phyloP scores from a whole-genome alignment of 2,888 invertebrate species.

The Globia sparganii region DNA sequence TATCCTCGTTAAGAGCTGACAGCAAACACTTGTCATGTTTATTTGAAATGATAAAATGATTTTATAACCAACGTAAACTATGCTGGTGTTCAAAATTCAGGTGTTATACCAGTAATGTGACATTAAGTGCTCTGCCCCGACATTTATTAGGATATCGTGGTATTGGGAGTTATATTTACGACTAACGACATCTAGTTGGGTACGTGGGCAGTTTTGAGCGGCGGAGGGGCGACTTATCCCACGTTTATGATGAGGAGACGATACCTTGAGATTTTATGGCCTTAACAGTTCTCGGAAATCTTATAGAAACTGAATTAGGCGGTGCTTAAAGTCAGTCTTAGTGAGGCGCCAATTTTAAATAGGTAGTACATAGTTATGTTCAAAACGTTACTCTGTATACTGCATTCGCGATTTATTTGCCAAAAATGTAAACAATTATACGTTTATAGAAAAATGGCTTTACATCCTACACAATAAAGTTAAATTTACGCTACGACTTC shows the following conservation, averaged over 20 bases:
- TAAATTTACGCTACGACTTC: too few species aligned
- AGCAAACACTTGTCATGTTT: constrained; percentile 66
- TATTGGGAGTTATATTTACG: constrained; percentile 52
- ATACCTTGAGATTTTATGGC: constrained; percentile 35
- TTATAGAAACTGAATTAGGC: constrained; percentile 25
- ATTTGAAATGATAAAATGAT: constrained; percentile 53
- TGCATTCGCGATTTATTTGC: too few species aligned
- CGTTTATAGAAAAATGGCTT: too few species aligned
- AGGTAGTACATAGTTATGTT: not conserved
- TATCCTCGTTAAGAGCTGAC: constrained; percentile 73
- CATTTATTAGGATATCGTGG: constrained; percentile 53
- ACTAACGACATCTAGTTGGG: constrained; percentile 62
- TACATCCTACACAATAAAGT: too few species aligned
- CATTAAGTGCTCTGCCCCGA: constrained; percentile 45
- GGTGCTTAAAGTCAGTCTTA: constrained; percentile 1
- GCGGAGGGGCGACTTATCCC: constrained; percentile 38
- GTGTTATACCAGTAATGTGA: constrained; percentile 42
- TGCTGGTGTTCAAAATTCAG: constrained; percentile 38
- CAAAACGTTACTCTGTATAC: not conserved
- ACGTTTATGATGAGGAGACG: constrained; percentile 49
- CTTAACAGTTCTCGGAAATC: constrained; percentile 35
- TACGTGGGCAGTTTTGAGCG: constrained; percentile 31
- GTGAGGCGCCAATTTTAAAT: not conserved
- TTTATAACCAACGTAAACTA: constrained; percentile 10
- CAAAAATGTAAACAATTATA: too few species aligned